Evolutionary conservation across 2,797 vertebrate species (phyloP).

Genomic region (Eidolon dupreanum): DNA sequence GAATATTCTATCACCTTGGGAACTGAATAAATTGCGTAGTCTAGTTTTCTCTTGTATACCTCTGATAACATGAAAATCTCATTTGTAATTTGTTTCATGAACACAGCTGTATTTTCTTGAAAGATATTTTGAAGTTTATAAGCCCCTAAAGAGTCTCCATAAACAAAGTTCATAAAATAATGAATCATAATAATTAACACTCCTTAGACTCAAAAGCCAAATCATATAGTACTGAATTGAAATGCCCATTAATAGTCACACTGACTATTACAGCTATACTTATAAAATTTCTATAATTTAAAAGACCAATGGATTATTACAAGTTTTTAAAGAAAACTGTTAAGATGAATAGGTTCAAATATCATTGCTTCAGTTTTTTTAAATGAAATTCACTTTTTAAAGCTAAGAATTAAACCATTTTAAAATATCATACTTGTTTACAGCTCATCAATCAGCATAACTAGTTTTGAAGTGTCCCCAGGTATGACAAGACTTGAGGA

Average conservation of each 20-base stretch:
- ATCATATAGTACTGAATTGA: conserved; percentile 7
- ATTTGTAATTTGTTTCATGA: conserved; percentile 78
- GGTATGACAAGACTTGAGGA: conserved; percentile 63
- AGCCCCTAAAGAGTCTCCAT: conserved; percentile 37
- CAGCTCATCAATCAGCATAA: not conserved
- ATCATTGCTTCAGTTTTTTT: conserved; percentile 43
- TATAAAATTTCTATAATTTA: conserved; percentile 50
- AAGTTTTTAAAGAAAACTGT: not conserved
- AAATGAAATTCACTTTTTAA: conserved; percentile 63
- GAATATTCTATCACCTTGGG: conserved; percentile 56
- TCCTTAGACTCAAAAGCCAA: conserved; percentile 40
- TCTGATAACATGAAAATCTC: conserved; percentile 73
- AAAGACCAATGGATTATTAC: not conserved
- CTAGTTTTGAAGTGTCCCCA: conserved; percentile 50
- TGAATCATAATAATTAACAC: conserved; percentile 56
- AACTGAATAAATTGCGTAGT: conserved; percentile 48
- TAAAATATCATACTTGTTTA: conserved; percentile 48
- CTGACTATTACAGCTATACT: conserved; percentile 8
- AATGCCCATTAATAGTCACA: conserved; percentile 3
- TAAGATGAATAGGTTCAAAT: conserved; percentile 31
- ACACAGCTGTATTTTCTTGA: conserved; percentile 70
- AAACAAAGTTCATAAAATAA: conserved; percentile 69
- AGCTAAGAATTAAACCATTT: conserved; percentile 62
- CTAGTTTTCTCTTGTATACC: conserved; percentile 38
- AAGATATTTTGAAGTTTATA: conserved; percentile 69